Evolutionary conservation across 2,888 invertebrate species (phyloP).

Genomic region (Peribatodes rhomboidaria): DNA sequence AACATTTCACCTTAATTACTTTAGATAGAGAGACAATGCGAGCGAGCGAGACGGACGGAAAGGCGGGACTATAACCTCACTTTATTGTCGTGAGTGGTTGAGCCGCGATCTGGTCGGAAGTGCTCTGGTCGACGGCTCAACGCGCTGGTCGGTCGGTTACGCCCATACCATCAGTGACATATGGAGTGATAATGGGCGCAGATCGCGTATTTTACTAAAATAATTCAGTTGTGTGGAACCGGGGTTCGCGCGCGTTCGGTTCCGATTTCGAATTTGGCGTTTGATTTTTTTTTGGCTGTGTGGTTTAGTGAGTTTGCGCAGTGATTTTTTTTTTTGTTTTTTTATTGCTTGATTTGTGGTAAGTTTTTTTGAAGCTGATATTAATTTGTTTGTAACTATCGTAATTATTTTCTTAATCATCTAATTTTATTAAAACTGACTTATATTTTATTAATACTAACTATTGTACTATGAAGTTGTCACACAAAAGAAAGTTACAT

Average conservation of each 20-base stretch:
- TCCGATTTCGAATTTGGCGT: constrained; percentile 33
- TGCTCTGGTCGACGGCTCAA: constrained; percentile 40
- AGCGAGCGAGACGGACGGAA: constrained; percentile 31
- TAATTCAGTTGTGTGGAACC: constrained; percentile 77
- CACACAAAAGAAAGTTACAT: too few relatives aligned
- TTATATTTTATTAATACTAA: too few relatives aligned
- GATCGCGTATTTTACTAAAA: constrained; percentile 72
- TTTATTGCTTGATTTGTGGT: constrained; percentile 11
- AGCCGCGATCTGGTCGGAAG: constrained; percentile 35
- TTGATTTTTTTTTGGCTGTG: constrained; percentile 14
- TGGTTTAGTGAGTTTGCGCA: too few relatives aligned
- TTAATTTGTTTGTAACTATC: too few relatives aligned
- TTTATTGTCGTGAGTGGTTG: constrained; percentile 37
- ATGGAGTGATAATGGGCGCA: constrained; percentile 75
- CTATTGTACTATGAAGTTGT: too few relatives aligned
- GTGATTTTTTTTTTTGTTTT: constrained; percentile 10
- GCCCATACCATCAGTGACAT: constrained; percentile 77
- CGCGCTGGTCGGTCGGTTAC: constrained; percentile 59
- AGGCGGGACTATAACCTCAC: constrained; percentile 45
- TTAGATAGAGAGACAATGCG: constrained; percentile 45
- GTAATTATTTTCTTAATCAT: too few relatives aligned
- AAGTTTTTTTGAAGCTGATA: neutral
- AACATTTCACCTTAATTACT: constrained; percentile 45
- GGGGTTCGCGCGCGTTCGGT: constrained; percentile 42
- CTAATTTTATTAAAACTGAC: too few relatives aligned